These are phyloP conservation scores for Amblyraja radiata DNA, from an alignment of 2,797 vertebrate genomes.

Conservation along the genomic window DNA sequence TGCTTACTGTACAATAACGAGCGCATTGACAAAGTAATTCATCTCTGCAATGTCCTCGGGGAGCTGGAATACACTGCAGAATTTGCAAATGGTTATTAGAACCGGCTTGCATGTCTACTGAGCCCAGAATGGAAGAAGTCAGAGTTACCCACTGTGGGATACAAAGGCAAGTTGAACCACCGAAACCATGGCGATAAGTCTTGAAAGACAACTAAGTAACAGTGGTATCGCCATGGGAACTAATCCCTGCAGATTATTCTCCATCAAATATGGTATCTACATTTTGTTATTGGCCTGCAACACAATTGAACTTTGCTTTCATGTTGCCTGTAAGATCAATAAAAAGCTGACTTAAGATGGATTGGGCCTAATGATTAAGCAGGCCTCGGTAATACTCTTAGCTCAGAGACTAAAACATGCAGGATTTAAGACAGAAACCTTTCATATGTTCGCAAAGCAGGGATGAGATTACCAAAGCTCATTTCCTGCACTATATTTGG, in stretches of 20 bases:
- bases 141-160: not conserved
- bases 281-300: not conserved
- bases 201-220: not conserved
- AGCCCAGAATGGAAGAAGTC: not conserved
- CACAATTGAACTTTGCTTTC: not conserved
- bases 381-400: not conserved
- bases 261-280: conserved; percentile 7
- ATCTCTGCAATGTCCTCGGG: not conserved
- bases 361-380: not conserved
- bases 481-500: conserved; percentile 70
- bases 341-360: not conserved
- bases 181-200: conserved; percentile 11
- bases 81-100: no score
- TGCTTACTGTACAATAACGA: not conserved
- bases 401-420: not conserved
- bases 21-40: not conserved
- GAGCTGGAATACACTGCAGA: not conserved
- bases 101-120: not conserved
- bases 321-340: not conserved
- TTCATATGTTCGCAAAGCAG: conserved; percentile 55
- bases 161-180: no score
- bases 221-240: not conserved
- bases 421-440: conserved; percentile 53
- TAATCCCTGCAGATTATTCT: not conserved
- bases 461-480: conserved; percentile 68